Base-by-base conservation (phyloP, 2,113 vertebrate species). In the Nannobrachium achirus region DNA sequence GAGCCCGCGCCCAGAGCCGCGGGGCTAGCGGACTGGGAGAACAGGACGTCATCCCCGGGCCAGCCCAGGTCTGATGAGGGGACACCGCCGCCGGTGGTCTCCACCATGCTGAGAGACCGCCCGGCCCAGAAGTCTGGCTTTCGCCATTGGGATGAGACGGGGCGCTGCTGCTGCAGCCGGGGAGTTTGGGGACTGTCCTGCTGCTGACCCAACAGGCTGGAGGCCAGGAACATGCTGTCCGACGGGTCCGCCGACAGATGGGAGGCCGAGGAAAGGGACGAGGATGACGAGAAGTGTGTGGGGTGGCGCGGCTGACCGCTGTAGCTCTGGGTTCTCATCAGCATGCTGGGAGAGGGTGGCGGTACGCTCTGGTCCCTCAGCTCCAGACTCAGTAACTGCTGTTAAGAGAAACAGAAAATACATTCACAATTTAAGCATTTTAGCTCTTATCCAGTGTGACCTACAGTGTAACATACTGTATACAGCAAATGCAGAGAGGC, bases 41-140 rank as follows among this genome's bases (percentile, higher is more conserved):
- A 50, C 18, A 69, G 69, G 0, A 69, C 0, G 1, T 80, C 82
- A 10, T 53, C 25, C 6, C 66, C 68, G 10, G 76, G 76, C 92
- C 91, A 93, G 55, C 83, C 85, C 1, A 91, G 85, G 53, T 76
- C 71, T 14, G 80, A 57, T 42, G 69, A 61, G 2, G 73, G 18
- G 38, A 40, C 13, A 59, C 78, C 82, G 69, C 78, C 40, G 0
- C 45, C 39, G 11, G 55, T 59, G 0, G 82, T 88, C 78, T 93
- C 92, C 20, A 93, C 86, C 92, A 93, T 89, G 82, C 92, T 92
- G 68, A 92, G 19, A 0, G 92, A 91, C 25, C 91, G 91, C 55
- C 90, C 91, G 0, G 80, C 78, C 68, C 89, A 85, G 52, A 92
- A 92, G 18, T 68, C 79, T 0, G 73, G 73, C 69, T 89, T 92